Evolutionary conservation across 1,140 invertebrate genomes (phyloP).

Genomic region (Druon quercuslanigerum): DNA sequence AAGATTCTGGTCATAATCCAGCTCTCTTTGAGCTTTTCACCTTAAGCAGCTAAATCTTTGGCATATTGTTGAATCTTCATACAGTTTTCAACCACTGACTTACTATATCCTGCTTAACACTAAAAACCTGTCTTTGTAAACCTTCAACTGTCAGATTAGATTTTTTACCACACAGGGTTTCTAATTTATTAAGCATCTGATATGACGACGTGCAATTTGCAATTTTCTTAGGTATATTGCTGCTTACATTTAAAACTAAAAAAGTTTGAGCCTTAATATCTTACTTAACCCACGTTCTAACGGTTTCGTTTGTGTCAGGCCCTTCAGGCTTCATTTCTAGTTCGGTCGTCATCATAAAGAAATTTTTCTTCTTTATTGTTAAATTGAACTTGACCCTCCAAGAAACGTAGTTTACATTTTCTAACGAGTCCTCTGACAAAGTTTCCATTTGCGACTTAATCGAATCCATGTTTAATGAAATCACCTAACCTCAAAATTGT

Average conservation of each 20-base stretch:
- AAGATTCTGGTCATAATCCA: constrained; percentile 51
- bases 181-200: constrained; percentile 40
- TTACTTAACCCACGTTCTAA: constrained; percentile 11
- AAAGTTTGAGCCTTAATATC: constrained; percentile 18
- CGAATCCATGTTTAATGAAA: no score
- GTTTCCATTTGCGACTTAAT: no score
- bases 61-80: constrained; percentile 40
- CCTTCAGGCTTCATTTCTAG: constrained; percentile 29
- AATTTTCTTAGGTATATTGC: constrained; percentile 21
- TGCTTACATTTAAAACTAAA: constrained; percentile 24
- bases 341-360: constrained; percentile 27
- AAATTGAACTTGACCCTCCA: no score
- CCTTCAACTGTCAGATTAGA: background rate
- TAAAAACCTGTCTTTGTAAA: constrained; percentile 42
- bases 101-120: constrained; percentile 44
- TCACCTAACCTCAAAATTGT: no score
- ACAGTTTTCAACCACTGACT: constrained; percentile 48
- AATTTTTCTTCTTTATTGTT: no score
- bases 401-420: no score
- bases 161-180: constrained; percentile 39
- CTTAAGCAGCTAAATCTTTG: constrained; percentile 40
- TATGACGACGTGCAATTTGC: constrained; percentile 34
- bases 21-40: constrained; percentile 46
- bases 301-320: background rate
- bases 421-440: no score